Evolutionary conservation across 1,140 invertebrate genomes (phyloP).

Genomic region (Drusus annulatus): DNA sequence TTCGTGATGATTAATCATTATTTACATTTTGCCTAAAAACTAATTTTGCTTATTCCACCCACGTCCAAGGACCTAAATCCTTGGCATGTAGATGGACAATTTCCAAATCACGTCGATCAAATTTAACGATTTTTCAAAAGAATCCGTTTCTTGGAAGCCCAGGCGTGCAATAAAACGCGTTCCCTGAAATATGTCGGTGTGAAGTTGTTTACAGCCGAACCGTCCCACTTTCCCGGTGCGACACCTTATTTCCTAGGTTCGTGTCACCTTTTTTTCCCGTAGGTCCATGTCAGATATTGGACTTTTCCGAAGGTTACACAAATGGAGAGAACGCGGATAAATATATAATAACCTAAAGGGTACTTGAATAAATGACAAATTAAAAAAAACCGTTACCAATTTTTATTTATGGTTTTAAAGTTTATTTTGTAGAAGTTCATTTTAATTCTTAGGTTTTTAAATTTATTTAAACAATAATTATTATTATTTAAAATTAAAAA

Average conservation of each 20-base stretch:
- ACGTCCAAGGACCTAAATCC: not conserved
- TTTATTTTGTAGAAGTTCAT: too few relatives aligned
- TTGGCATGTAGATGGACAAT: not conserved
- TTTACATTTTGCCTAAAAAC: too few relatives aligned
- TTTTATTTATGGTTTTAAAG: too few relatives aligned
- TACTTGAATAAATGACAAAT: too few relatives aligned
- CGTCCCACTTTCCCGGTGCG: not conserved
- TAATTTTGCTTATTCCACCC: not conserved
- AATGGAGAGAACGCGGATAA: not conserved
- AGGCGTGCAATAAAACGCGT: slow-evolving; percentile 29
- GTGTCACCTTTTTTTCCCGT: slow-evolving; percentile 11
- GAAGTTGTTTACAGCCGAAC: slow-evolving; percentile 34
- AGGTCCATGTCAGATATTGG: slow-evolving; percentile 26
- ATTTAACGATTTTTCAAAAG: slow-evolving; percentile 36
- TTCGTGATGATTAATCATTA: too few relatives aligned
- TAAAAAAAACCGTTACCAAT: too few relatives aligned
- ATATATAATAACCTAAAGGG: too few relatives aligned
- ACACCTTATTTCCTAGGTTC: not conserved
- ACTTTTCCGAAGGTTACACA: slow-evolving; percentile 4
- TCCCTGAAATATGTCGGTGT: slow-evolving; percentile 30
- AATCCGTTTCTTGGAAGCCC: not conserved
- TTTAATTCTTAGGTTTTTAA: too few relatives aligned
- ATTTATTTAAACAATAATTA: too few relatives aligned
- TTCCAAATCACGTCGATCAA: slow-evolving; percentile 26
- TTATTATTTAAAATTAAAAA: too few relatives aligned